Base-by-base conservation (phyloP, 2,888 invertebrate genomes). In the Cordilura impudica region DNA sequence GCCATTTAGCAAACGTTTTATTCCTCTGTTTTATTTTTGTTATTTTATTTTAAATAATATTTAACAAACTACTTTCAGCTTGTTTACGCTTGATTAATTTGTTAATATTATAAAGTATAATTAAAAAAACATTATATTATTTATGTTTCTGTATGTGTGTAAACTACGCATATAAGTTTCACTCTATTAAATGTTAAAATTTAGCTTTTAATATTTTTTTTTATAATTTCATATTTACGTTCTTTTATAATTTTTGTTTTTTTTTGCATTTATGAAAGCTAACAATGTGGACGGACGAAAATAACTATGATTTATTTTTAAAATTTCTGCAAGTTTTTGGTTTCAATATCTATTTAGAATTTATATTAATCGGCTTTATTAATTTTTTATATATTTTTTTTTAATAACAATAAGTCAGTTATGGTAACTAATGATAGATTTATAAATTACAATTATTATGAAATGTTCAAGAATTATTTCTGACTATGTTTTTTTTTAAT, bases 261-360 rank as follows among this genome's bases (percentile, higher is more conserved):
- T 72, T 58, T 84, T 82, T 86, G 63, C 73, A 81, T 69, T 58
- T 82, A 87, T 87, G 89, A 88, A 88, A 89, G 89, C 88, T 89
- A 88, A 87, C 87, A 88, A 88, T 87, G 88, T 88, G 88, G 88
- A 88, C 88, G 88, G 89, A 88, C 87, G 87, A 88, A 88, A 88
- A 88, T 86, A 88, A 85, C 84, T 79, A 75, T 67, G 71, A 72
- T 79, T 75, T 53, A 12, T 71, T 74, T 58, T 78, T 70, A 54
- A 75, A 81, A 69, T 58, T 81, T 78, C 19, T 78, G 67, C 65
- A 56, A 61, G 21, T 75, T 60, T 67, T 54, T 60, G 16, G 19
- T 39, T 54, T 54, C 69, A 49, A 72, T 19, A 72, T 60, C 75
- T 79, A 79, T 75, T 75, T 79, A 71, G 71, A 74, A 75, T 75